These are phyloP conservation scores for Silurus glanis DNA, from an alignment of 2,113 vertebrate species.

Conservation along the genomic window DNA sequence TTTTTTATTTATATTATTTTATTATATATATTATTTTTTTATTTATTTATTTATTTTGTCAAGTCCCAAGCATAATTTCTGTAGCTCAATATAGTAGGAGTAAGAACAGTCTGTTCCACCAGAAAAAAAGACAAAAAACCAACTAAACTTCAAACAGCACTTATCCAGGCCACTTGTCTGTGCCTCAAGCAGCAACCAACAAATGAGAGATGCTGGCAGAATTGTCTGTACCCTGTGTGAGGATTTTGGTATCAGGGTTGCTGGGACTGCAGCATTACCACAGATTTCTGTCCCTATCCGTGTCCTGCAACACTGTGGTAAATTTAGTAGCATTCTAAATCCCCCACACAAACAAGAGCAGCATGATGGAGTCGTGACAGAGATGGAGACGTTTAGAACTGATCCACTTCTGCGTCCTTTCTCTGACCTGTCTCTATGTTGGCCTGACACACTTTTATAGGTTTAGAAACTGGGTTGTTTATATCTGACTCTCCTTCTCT, in stretches of 20 bases:
- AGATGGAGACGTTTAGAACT: constrained; percentile 2
- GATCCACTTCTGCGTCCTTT: constrained; percentile 44
- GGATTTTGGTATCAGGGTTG: constrained; percentile 17
- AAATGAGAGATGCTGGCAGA: constrained; percentile 16
- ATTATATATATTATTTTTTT: neutral
- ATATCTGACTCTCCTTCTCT: neutral
- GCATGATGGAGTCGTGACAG: neutral
- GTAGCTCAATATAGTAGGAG: neutral
- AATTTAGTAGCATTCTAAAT: constrained; percentile 22
- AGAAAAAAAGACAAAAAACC: neutral
- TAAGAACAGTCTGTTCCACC: neutral
- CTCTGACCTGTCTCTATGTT: neutral
- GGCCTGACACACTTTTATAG: constrained; percentile 22
- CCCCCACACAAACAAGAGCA: constrained; percentile 23
- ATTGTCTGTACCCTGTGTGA: neutral
- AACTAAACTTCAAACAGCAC: neutral
- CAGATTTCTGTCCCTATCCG: constrained; percentile 10
- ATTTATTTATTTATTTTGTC: neutral
- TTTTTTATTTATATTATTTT: neutral
- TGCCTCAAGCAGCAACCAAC: neutral
- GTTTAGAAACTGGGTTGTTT: neutral
- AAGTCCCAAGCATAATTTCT: neutral
- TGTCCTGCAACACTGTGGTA: neutral
- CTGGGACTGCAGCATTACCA: constrained; percentile 15
- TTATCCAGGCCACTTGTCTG: neutral